Base-by-base conservation (phyloP, 2,888 invertebrate species). In the Antheraea assamensis region DNA sequence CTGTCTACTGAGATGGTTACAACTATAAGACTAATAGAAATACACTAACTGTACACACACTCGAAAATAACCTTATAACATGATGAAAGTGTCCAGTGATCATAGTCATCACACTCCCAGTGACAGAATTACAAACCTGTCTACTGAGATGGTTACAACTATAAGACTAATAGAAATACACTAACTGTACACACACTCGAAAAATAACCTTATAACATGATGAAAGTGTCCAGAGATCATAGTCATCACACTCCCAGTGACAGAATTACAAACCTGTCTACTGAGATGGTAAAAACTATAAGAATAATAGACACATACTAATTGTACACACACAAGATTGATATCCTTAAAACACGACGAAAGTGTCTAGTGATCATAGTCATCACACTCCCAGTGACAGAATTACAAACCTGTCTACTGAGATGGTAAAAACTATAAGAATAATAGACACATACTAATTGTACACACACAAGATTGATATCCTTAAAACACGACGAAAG, bases 41-140 rank as follows among this genome's bases (percentile, higher is more conserved):
- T 24, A 49, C 71, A 52, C 17, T 21, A 64, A 72, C 70, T 76
- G 73, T 21, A 24, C 71, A 71, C n/a, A 71, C n/a, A 47, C n/a
- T 49, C 3, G n/a, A 49, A 42, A 47, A 71, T n/a, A 49, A 52
- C 27, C 68, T n/a, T 42, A 55, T 55, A 49, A 70, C 35, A 55
- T 19, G 68, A 31, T 71, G 73, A 71, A 55, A 71, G 72, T 76
- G 72, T 74, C 75, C 27, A 71, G 27, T 31, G 27, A 64, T 30
- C 58, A 71, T 30, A 5, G 24, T n/a, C 71, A 75, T 75, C 73
- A 76, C 74, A 66, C 71, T 72, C 74, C 76, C 76, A 77, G 78
- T 79, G 78, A 79, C 73, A 80, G 74, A 78, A 74, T 75, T 52
- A 30, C 42, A 73, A 70, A 80, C 78, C 71, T 79, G 77, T 77